Conservation (phyloP, 1,140 invertebrate species). For the Ganaspis sp. region DNA sequence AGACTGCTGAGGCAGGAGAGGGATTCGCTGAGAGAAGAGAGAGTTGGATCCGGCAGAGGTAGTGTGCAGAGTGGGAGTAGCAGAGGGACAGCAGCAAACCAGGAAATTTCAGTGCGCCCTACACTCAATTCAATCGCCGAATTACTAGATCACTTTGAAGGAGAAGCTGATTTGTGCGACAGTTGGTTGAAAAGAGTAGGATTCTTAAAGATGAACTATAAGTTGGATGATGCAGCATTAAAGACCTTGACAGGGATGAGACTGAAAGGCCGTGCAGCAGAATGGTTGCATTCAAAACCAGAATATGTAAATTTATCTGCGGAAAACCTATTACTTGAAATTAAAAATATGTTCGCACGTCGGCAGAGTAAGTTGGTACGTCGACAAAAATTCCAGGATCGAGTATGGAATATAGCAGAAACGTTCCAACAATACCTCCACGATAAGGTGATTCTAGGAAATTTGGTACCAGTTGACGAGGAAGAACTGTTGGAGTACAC, state of each 20-base stretch:
- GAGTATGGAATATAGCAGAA: slow-evolving; percentile 34
- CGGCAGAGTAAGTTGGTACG: background rate
- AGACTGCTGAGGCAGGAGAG: too few species aligned
- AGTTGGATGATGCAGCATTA: slow-evolving; percentile 17
- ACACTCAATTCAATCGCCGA: background rate
- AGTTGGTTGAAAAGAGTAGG: slow-evolving; percentile 29
- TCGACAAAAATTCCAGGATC: slow-evolving; percentile 39
- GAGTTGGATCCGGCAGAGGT: too few species aligned
- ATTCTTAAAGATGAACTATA: background rate
- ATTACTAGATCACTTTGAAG: background rate
- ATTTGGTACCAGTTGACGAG: slow-evolving; percentile 33
- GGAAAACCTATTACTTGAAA: slow-evolving; percentile 22
- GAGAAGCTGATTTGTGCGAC: slow-evolving; percentile 28
- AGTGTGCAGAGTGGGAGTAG: too few species aligned
- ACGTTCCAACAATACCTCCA: slow-evolving; percentile 46
- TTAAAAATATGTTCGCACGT: slow-evolving; percentile 33
- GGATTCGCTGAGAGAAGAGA: too few species aligned
- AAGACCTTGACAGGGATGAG: slow-evolving; percentile 32
- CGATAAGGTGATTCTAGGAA: slow-evolving; percentile 47
- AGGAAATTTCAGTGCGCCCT: background rate
- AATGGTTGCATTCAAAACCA: slow-evolving; percentile 41
- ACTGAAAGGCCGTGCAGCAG: slow-evolving; percentile 31
- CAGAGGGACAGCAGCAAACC: background rate
- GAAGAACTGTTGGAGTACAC: slow-evolving; percentile 38
- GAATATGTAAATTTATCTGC: slow-evolving; percentile 26